Evolutionary conservation across 2,888 invertebrate species (phyloP), one percentile per base, ranked within the genome.

Genomic region (Acrobasis suavella): DNA sequence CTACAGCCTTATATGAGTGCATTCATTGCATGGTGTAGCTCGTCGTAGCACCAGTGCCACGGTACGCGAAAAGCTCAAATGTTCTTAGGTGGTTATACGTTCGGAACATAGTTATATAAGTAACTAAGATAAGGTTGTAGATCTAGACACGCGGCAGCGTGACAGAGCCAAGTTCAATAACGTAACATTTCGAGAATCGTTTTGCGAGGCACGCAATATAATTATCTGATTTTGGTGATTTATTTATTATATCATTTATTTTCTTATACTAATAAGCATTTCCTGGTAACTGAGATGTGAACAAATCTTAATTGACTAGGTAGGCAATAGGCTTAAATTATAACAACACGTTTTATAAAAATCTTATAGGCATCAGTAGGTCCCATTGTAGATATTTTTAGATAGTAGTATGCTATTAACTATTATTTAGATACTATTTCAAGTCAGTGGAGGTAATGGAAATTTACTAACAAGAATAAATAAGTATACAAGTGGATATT

Each of bases 321-420:
- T 68, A 68, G 69, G 69, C 75, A 75, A 70, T 69, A 73, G 67
- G 66, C 66, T 69, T 70, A 69, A 76, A 70, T 69, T 69, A 72
- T 72, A 72, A 80, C 78, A 80, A 76, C 77, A 79, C 76, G 56
- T 78, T 78, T 78, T 80, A 69, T 69, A 74, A 76, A 81, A 77
- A 74, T 80, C 81, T 84, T 81, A 78, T 79, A 85, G 85, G 85
- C 85, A 85, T 75, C 80, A 79, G 82, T 85, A 81, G 85, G 85
- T 86, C 85, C 85, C 85, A 80, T 82, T 79, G 81, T 83, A 75
- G 75, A 72, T 80, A 77, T 14, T 46, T n/a, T 46, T 46, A 6
- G 46, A 46, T 73, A 75, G 62, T 65, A 63, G 56, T 63, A 67
- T 46, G 46, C 42, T 42, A 42, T 22, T n/a, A n/a, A 22, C 22